phyloP scores from a whole-genome alignment of 2,888 invertebrate genomes.

The Crossocerus cetratus region DNA sequence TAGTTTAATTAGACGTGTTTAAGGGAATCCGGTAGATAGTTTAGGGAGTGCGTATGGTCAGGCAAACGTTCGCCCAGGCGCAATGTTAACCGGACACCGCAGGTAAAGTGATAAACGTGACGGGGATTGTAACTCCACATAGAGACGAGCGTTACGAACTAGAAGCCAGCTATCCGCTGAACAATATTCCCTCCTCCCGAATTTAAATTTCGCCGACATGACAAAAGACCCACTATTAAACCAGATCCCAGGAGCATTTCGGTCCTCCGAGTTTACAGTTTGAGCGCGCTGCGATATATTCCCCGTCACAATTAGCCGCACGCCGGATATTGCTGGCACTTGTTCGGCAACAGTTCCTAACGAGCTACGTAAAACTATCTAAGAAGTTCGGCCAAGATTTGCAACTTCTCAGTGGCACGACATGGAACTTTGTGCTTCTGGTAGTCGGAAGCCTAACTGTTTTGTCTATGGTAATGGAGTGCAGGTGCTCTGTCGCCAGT shows the following conservation, averaged over 20 bases:
- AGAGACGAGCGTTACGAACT: no score
- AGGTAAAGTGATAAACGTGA: no score
- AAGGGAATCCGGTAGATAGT: no score
- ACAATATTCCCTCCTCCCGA: background rate
- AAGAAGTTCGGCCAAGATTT: slow-evolving; percentile 33
- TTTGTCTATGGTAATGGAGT: background rate
- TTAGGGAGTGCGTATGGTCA: no score
- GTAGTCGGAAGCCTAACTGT: background rate
- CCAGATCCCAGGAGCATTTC: background rate
- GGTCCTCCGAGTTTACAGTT: background rate
- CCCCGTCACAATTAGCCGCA: slow-evolving; percentile 27
- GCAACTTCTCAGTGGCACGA: slow-evolving; percentile 7
- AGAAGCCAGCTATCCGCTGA: background rate
- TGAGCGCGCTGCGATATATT: slow-evolving; percentile 20
- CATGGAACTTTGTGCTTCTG: background rate
- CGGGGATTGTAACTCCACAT: no score
- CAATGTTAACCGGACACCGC: no score
- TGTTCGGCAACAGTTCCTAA: slow-evolving; percentile 30
- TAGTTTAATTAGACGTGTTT: no score
- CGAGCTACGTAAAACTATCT: slow-evolving; percentile 37
- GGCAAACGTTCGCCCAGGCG: no score
- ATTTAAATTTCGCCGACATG: slow-evolving; percentile 1
- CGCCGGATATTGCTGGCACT: slow-evolving; percentile 14
- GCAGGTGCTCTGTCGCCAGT: background rate
- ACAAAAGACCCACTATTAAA: background rate